Evolutionary conservation across 2,888 invertebrate genomes (phyloP).

Genomic region (Agrypnus murinus): DNA sequence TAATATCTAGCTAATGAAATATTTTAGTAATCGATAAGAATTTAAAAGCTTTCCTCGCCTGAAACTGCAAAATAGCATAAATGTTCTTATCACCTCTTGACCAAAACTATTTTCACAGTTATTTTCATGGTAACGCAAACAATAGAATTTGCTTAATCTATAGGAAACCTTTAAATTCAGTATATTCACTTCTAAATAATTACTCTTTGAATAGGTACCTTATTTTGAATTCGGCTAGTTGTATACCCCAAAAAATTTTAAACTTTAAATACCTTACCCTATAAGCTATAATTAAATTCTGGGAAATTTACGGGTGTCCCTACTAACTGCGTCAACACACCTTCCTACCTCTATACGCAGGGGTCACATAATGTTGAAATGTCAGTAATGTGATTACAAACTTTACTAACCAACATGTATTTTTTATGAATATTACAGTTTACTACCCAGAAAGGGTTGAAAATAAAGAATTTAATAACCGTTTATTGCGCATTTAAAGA

Average conservation of each 20-base stretch:
- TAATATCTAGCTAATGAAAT: conserved; percentile 21
- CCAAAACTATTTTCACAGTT: neutral
- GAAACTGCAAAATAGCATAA: conserved; percentile 14
- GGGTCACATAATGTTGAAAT: conserved; percentile 58
- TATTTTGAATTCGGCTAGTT: conserved; percentile 26
- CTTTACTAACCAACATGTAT: conserved; percentile 57
- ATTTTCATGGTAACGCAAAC: no score
- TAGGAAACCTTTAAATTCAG: no score
- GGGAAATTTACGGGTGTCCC: conserved; percentile 54
- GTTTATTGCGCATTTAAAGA: conserved; percentile 36
- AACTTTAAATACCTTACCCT: conserved; percentile 20
- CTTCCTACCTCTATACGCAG: conserved; percentile 53
- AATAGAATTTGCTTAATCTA: no score
- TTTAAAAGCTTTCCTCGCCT: neutral
- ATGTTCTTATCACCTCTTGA: neutral
- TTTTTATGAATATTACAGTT: conserved; percentile 56
- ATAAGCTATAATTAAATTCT: conserved; percentile 48
- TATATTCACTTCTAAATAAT: neutral
- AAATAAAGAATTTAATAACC: conserved; percentile 42
- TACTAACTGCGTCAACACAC: conserved; percentile 54
- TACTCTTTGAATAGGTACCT: neutral
- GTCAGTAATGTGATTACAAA: conserved; percentile 57
- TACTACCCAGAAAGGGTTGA: conserved; percentile 41
- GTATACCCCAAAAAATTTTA: conserved; percentile 25
- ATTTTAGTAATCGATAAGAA: conserved; percentile 3